Percentiles rank a stretch among this genome's conserved stretches.
Evolutionary conservation across 2,888 invertebrate species (phyloP).

Genomic region (Asteroscopus sphinx): DNA sequence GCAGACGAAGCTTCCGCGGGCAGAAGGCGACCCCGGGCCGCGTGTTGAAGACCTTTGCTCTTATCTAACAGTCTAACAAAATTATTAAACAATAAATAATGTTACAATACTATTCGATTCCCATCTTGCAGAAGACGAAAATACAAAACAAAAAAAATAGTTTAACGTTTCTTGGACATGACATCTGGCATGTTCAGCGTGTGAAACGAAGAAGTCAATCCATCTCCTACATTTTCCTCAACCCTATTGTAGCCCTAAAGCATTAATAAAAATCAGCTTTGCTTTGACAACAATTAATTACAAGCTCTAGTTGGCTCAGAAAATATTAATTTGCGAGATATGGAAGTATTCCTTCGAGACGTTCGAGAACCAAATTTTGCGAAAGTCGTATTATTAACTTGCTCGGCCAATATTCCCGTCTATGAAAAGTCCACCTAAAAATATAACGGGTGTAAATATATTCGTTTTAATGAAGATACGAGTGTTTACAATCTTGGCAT

Average conservation of each 20-base stretch:
- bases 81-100: too few species aligned
- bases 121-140: too few species aligned
- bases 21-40: too few species aligned
- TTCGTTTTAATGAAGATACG: not conserved
- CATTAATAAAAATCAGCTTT: conserved; percentile 35
- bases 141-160: not conserved
- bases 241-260: conserved; percentile 2
- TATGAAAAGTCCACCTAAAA: not conserved
- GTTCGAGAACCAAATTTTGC: conserved; percentile 22
- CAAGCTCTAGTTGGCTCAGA: conserved; percentile 24
- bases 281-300: conserved; percentile 40
- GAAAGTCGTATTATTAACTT: conserved; percentile 14
- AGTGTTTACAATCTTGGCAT: too few species aligned
- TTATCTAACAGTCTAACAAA: too few species aligned
- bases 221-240: conserved; percentile 17
- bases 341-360: conserved; percentile 19
- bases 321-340: conserved; percentile 41
- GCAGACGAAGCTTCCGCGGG: too few species aligned
- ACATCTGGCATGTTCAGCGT: conserved; percentile 22
- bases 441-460: too few species aligned
- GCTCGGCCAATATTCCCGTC: not conserved
- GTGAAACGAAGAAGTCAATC: conserved; percentile 48
- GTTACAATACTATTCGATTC: too few species aligned
- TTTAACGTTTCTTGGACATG: conserved; percentile 19
- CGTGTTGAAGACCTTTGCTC: too few species aligned